Evolutionary conservation across 2,797 vertebrate species (phyloP).

Genomic region (Leuciscus waleckii): DNA sequence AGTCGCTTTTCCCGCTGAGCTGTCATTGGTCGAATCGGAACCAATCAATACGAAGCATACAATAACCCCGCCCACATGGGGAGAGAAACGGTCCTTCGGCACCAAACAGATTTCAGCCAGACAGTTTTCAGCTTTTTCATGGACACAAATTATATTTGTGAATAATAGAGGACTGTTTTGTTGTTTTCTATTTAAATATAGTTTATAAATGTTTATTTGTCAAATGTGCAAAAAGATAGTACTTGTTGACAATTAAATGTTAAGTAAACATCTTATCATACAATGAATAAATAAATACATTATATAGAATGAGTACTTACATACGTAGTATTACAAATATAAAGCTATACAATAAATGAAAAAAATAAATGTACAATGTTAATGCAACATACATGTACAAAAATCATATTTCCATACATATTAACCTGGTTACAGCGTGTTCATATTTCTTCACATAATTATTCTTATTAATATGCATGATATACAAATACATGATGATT

Average conservation of each 20-base stretch:
- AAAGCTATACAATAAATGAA: not conserved
- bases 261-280: not conserved
- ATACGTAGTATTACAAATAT: not conserved
- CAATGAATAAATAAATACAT: not conserved
- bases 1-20: conserved; percentile 33
- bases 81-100: no score
- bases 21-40: conserved; percentile 68
- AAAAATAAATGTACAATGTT: not conserved
- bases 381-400: not conserved
- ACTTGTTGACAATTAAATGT: not conserved
- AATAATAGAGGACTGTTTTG: not conserved
- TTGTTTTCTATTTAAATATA: not conserved
- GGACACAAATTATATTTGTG: not conserved
- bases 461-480: not conserved
- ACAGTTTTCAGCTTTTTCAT: not conserved
- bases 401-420: not conserved
- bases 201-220: not conserved
- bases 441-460: not conserved
- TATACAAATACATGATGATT: not conserved
- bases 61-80: not conserved
- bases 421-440: not conserved
- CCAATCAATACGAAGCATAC: conserved; percentile 37
- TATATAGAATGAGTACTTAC: not conserved
- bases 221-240: not conserved
- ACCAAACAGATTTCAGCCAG: no score